Evolutionary conservation across 2,888 invertebrate species (phyloP), one percentile per base, ranked within the genome.

Genomic region (Autographa gamma): DNA sequence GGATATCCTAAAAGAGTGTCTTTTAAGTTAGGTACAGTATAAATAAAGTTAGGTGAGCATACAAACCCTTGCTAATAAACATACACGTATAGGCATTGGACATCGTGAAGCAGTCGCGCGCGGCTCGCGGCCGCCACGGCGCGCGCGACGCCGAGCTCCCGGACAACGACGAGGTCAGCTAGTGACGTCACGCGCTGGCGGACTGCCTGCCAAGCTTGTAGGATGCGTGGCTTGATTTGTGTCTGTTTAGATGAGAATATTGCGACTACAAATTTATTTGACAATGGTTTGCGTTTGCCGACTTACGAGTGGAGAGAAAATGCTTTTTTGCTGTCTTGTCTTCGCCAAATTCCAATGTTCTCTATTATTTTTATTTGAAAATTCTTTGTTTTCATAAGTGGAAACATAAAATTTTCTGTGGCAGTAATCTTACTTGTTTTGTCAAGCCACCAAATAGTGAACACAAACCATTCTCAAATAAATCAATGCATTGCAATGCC

Each of bases 51-150:
- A 1, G 3, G 16, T 25, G 16, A 16, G 16, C n/a, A 7, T 31
- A n/a, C 16, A 16, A 62, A n/a, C 54, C n/a, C 5, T 13, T 59
- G 66, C 71, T 76, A 76, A 79, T 64, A 25, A 64, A 13, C 69
- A 61, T 71, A 64, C 60, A 68, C 80, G 71, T 77, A 8, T 94
- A 98, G 98, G 98, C 98, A 80, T 96, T 98, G 96, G 99, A 99
- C 96, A 97, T 98, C 90, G 98, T 98, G 90, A 98, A 98, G 96
- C 98, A 98, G 96, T 97, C 98, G 70, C 98, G 98, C 90, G 97
- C 98, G 85, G 97, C 97, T 73, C 96, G 97, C 86, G 97, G 96
- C 71, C 96, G 97, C 75, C 96, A 97, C 83, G 97, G 97, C 80
- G 97, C 97, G 79, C 96, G 97, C 81, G 98, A 98, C 92, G 96